phyloP scores from a whole-genome alignment of 2,888 invertebrate genomes.

The Agriotes lineatus region DNA sequence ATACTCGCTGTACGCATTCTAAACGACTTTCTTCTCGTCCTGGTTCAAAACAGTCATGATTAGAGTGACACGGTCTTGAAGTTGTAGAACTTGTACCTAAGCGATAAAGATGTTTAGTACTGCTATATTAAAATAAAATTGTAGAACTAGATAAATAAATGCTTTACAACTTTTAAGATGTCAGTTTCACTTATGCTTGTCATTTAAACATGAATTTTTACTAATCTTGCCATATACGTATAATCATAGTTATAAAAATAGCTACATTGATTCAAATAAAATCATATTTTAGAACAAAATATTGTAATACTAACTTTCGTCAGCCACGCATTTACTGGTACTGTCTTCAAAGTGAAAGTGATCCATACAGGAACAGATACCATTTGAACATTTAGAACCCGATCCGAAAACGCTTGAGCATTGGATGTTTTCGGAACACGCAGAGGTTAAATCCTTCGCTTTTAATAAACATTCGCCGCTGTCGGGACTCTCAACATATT shows the following conservation, averaged over 20 bases:
- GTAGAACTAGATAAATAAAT: too few relatives aligned
- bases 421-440: conserved; percentile 56
- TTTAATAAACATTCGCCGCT: conserved; percentile 51
- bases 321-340: conserved; percentile 53
- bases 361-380: conserved; percentile 55
- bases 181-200: too few relatives aligned
- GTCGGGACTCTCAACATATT: conserved; percentile 47
- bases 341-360: conserved; percentile 51
- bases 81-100: too few relatives aligned
- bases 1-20: conserved; percentile 52
- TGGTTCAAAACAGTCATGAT: conserved; percentile 48
- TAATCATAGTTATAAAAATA: too few relatives aligned
- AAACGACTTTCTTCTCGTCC: conserved; percentile 49
- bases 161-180: too few relatives aligned
- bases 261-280: too few relatives aligned
- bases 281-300: too few relatives aligned
- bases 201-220: too few relatives aligned
- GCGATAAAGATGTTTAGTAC: too few relatives aligned
- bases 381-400: conserved; percentile 51
- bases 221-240: too few relatives aligned
- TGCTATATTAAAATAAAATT: too few relatives aligned
- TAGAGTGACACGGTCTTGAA: too few relatives aligned
- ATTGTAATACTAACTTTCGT: conserved; percentile 53
- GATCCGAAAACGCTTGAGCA: conserved; percentile 53
- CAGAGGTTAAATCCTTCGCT: conserved; percentile 48